Conservation (phyloP, 2,888 invertebrate genomes). For the Ischnura elegans region DNA sequence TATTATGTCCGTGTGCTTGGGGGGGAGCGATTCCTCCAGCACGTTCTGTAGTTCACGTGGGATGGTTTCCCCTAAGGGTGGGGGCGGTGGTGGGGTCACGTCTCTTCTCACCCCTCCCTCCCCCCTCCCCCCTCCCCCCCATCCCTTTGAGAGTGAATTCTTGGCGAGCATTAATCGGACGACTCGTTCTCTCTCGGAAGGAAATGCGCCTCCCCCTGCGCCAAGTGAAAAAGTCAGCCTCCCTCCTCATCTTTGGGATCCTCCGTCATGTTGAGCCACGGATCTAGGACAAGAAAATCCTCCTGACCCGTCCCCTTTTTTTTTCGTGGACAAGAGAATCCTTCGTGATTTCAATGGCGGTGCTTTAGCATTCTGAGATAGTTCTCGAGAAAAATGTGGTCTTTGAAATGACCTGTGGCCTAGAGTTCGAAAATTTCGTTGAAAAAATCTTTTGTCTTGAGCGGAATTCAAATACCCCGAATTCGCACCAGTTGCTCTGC, state of each 20-base stretch:
- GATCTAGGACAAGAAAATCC: neutral
- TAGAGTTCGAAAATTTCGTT: too few species aligned
- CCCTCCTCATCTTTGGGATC: neutral
- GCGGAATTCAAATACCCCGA: too few species aligned
- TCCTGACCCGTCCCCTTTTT: neutral
- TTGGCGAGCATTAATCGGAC: neutral
- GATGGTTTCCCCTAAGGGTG: neutral
- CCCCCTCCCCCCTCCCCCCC: neutral
- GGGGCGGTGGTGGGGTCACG: too few species aligned
- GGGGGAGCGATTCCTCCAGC: neutral
- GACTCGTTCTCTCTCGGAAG: neutral
- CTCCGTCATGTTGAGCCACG: neutral
- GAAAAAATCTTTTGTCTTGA: too few species aligned
- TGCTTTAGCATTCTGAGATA: too few species aligned
- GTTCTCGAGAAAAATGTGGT: too few species aligned
- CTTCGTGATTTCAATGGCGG: neutral
- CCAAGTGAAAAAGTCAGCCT: neutral
- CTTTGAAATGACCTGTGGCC: too few species aligned
- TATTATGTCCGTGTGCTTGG: neutral
- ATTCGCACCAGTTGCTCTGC: too few species aligned
- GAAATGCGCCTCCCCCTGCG: neutral
- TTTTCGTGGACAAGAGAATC: neutral
- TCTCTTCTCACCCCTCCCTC: neutral
- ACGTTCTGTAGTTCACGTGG: neutral
- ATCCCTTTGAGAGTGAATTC: neutral